Percentiles rank a stretch among this genome's conserved stretches.
phyloP scores from a whole-genome alignment of 2,797 vertebrate species.

The Agapornis canus region DNA sequence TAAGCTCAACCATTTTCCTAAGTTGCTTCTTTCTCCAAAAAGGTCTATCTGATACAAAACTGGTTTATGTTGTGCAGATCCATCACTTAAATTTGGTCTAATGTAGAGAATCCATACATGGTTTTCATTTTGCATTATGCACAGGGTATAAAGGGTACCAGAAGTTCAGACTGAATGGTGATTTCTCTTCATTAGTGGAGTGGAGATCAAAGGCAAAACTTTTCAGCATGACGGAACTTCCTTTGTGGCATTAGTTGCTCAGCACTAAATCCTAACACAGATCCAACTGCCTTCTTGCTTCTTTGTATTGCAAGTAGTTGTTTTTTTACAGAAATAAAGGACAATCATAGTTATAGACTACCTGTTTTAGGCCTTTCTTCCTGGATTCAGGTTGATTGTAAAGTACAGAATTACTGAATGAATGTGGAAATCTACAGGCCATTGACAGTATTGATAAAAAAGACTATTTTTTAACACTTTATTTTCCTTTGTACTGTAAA shows the following conservation, averaged over 20 bases:
- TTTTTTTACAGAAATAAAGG: background rate
- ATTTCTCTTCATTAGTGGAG: background rate
- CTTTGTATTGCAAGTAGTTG: background rate
- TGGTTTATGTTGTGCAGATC: background rate
- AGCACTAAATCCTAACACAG: background rate
- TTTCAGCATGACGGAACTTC: background rate
- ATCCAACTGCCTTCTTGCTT: background rate
- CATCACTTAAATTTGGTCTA: background rate
- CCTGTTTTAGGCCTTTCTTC: background rate
- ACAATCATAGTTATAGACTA: background rate
- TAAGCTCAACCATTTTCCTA: background rate
- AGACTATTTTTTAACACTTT: background rate
- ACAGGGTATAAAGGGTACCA: background rate
- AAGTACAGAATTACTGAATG: background rate
- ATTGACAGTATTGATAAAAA: background rate
- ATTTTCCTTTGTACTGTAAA: background rate
- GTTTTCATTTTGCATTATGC: background rate
- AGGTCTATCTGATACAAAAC: background rate
- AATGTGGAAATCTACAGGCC: background rate
- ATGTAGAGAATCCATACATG: fast-evolving
- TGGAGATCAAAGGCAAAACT: background rate
- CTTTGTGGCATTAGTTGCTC: background rate
- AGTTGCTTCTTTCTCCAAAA: background rate
- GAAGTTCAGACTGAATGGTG: background rate
- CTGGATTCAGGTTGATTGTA: background rate